Evolutionary conservation across 2,797 vertebrate species (phyloP).

Genomic region (Poeciliopsis presidionis): DNA sequence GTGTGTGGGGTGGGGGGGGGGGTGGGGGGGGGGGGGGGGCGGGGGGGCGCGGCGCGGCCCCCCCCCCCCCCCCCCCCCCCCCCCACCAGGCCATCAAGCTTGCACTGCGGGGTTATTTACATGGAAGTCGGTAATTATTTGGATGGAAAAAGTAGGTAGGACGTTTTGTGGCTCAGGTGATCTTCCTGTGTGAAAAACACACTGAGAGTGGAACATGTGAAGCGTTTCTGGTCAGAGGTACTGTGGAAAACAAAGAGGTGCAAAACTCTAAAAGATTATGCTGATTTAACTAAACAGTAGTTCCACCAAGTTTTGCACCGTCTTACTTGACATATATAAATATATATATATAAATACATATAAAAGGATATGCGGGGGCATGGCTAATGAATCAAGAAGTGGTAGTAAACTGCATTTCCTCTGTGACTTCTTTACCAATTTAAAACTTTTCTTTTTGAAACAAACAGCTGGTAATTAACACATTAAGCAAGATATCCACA

Average conservation of each 20-base stretch:
- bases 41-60: too few species aligned
- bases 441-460: not conserved
- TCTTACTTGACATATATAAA: not conserved
- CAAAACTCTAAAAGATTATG: not conserved
- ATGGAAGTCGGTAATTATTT: not conserved
- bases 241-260: not conserved
- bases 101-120: not conserved
- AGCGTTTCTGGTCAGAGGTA: not conserved
- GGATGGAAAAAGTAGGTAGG: not conserved
- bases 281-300: not conserved
- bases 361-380: not conserved
- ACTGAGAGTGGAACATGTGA: not conserved
- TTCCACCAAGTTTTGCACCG: not conserved
- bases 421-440: not conserved
- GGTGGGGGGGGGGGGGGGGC: too few species aligned
- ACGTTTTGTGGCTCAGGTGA: not conserved
- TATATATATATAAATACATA: too few species aligned
- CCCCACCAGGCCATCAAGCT: too few species aligned
- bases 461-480: slow-evolving; percentile 16
- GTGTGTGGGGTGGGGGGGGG: too few species aligned
- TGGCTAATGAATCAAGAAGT: not conserved
- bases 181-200: not conserved
- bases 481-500: not conserved
- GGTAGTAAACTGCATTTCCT: not conserved
- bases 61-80: too few species aligned